Evolutionary conservation across 1,140 invertebrate genomes (phyloP), one percentile per base, ranked within the genome.

Genomic region (Pseudomyrmex dendroicus): DNA sequence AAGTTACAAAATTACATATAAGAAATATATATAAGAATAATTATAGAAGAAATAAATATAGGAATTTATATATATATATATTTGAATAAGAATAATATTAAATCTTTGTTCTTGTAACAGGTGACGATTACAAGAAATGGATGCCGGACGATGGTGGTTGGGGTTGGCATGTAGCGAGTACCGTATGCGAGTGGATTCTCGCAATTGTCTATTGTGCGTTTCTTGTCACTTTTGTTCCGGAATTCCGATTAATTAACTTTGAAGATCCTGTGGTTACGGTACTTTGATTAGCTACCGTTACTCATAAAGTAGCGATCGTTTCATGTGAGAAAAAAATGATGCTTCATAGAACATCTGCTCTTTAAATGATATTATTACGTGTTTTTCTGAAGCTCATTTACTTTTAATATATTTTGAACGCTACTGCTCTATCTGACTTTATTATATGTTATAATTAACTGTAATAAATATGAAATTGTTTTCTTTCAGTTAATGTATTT

Each of bases 131-230:
- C 62, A 92, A 91, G 48, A 94, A 93, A 66, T 96, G 96, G 96
- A 94, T 95, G 83, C 95, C 95, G 9, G 92, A 94, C 44, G 95
- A 96, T 92, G 96, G 96, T 46, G 96, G 95, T 54, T 96, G 95
- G 95, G 93, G 92, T 2, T 95, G 95, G 87, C 96, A 96, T 86
- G 95, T 96, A 2, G 92, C 95, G n/a, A 96, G 95, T 76, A 95
- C 95, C 9, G 93, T 95, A 66, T 95, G 96, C 25, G 96, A 96
- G 90, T 96, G 96, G 96, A 87, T 95, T 52, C 93, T 95, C 46
- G 95, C 95, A 0, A 91, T 94, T 8, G 90, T 95, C 25, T 95
- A 96, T 76, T 95, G 95, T 73, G 87, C 94, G 8, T 96, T 95
- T 90, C 92, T 96, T 20, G 89, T 96, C 0, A 95, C 95, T 2